Base-by-base conservation (phyloP, 1,140 invertebrate genomes). In the Micrasema minimum region DNA sequence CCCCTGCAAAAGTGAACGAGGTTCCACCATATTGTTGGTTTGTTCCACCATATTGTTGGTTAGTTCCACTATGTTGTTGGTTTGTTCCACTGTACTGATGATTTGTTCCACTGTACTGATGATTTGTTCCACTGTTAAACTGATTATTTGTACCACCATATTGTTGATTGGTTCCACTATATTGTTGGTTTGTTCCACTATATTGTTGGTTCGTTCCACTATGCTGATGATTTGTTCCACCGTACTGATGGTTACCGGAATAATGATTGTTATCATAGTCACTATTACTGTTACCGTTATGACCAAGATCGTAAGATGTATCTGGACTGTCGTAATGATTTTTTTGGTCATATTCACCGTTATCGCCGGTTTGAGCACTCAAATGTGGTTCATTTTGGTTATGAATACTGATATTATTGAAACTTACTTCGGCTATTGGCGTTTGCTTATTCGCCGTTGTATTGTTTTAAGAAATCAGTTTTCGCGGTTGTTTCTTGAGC, bases 321-420 rank as follows among this genome's bases (percentile, higher is more conserved):
- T 75, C 74, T 0, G 59, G 11, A 26, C 48, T 71, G 26, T 67
- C 70, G 59, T 75, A 75, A 45, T 75, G 74, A 16, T 57, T 62
- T 26, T 75, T 75, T n/a, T 66, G 23, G 23, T 75, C 74, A 55
- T 75, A 75, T 14, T 72, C 66, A 10, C 43, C 53, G 20, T 72
- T 68, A 53, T 75, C 70, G 12, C 66, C 57, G 14, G 66, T 75
- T 37, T 75, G 74, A 9, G 74, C 70, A 41, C 74, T 75, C 31
- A 66, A 66, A 7, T 75, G 74, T 1, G 70, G 69, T 41, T 37
- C 65, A 16, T 66, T 51, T 10, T 53, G 23, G 22, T 69, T 57
- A 9, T 37, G 37, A 26, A 14, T 67, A 12, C 22, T 20, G 23
- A 12, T 69, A 10, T 43, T 38, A 16, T 35, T 18, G 5, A 31